Conservation (phyloP, 2,113 vertebrate species). For the Stomatorhinus ivindoensis region DNA sequence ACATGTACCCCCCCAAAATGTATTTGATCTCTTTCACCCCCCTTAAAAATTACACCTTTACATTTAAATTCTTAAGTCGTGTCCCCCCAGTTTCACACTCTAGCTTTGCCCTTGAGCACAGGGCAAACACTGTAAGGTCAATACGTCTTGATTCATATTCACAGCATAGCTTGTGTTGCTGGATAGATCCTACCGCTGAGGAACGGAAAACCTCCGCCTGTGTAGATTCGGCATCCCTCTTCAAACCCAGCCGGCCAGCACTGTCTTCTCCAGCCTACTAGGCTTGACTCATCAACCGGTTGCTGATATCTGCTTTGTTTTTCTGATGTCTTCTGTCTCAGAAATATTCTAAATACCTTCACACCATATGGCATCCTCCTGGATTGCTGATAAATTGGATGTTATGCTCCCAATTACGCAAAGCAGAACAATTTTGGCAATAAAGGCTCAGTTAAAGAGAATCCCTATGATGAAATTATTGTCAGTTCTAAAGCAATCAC, state of each 20-base stretch:
- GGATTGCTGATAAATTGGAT: slow-evolving; percentile 14
- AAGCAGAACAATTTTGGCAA: slow-evolving; percentile 10
- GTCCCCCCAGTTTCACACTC: background rate
- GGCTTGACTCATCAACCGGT: background rate
- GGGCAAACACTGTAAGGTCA: background rate
- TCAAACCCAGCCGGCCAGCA: background rate
- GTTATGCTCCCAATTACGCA: slow-evolving; percentile 19
- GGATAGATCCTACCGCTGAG: too few relatives aligned
- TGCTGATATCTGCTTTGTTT: background rate
- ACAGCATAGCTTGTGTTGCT: background rate
- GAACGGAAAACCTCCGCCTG: background rate
- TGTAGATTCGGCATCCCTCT: background rate
- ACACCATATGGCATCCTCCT: background rate
- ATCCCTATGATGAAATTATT: slow-evolving; percentile 18
- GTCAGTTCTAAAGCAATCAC: slow-evolving; percentile 20
- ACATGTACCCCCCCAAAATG: background rate
- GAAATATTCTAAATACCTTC: slow-evolving; percentile 1
- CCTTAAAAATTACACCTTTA: background rate
- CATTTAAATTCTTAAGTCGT: background rate
- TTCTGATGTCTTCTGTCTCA: background rate
- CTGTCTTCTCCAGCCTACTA: background rate
- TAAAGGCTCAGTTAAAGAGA: slow-evolving; percentile 7
- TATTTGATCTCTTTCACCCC: background rate
- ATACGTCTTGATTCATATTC: background rate
- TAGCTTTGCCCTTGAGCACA: background rate